phyloP scores from a whole-genome alignment of 2,888 invertebrate genomes.

The Asteroscopus sphinx region DNA sequence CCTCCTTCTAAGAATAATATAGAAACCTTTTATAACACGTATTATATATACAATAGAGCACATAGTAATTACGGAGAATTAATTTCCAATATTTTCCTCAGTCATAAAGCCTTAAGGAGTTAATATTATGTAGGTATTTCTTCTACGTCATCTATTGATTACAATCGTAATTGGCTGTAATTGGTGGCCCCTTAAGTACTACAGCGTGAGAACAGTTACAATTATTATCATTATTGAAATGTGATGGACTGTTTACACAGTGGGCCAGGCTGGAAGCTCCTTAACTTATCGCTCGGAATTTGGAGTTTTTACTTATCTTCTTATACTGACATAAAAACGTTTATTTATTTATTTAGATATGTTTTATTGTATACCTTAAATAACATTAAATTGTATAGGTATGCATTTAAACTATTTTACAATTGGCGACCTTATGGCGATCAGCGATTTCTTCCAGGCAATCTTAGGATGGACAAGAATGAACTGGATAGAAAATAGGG shows the following conservation, averaged over 20 bases:
- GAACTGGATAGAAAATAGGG: too few species aligned
- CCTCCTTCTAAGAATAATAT: slow-evolving; percentile 15
- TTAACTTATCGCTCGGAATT: too few species aligned
- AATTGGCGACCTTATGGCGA: too few species aligned
- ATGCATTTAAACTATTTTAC: too few species aligned
- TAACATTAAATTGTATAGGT: too few species aligned
- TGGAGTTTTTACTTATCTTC: too few species aligned
- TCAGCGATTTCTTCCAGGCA: too few species aligned
- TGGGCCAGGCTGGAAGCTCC: slow-evolving; percentile 6
- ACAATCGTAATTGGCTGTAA: slow-evolving; percentile 73
- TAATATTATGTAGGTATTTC: slow-evolving; percentile 48
- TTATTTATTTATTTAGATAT: too few species aligned
- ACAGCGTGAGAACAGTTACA: slow-evolving; percentile 66
- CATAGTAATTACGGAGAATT: slow-evolving; percentile 35
- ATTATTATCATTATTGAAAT: slow-evolving; percentile 53
- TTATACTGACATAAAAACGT: too few species aligned
- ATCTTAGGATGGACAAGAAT: too few species aligned
- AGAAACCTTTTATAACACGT: slow-evolving; percentile 2
- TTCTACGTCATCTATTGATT: slow-evolving; percentile 73
- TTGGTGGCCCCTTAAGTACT: slow-evolving; percentile 49
- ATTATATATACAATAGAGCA: slow-evolving; percentile 21
- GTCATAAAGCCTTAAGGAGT: slow-evolving; percentile 31
- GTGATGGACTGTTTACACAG: slow-evolving; percentile 22
- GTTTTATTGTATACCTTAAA: too few species aligned
- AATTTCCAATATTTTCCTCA: slow-evolving; percentile 42